Conservation (phyloP, 2,797 vertebrate species). For the Gymnoscopelus braueri region DNA sequence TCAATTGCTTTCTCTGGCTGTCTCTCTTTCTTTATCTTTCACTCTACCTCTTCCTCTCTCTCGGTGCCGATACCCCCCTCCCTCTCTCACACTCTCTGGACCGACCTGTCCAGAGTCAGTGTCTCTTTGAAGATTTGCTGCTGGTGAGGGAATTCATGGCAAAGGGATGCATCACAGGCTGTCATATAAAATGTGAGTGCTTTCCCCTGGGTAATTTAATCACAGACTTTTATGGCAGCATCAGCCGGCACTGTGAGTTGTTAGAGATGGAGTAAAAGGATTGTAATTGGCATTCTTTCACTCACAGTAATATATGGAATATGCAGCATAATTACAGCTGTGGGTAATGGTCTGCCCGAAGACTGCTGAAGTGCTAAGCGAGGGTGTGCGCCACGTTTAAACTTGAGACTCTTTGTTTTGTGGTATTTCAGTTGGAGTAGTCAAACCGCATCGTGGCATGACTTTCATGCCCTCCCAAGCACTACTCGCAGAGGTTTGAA, state of each 20-base stretch:
- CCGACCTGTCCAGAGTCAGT: constrained; percentile 62
- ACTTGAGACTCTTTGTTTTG: constrained; percentile 55
- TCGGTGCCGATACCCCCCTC: not conserved
- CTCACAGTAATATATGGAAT: constrained; percentile 76
- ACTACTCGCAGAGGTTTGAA: constrained; percentile 30
- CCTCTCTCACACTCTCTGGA: constrained; percentile 40
- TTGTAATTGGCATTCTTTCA: constrained; percentile 78
- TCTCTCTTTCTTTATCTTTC: not conserved
- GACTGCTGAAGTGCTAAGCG: constrained; percentile 61
- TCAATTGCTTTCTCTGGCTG: constrained; percentile 17
- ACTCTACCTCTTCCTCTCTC: not conserved
- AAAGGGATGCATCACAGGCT: constrained; percentile 67
- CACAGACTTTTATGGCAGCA: constrained; percentile 73
- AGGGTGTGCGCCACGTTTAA: constrained; percentile 52
- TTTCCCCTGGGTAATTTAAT: constrained; percentile 77
- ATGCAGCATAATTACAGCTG: constrained; percentile 72
- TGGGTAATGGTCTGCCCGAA: constrained; percentile 58
- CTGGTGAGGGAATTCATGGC: constrained; percentile 64
- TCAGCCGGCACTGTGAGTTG: constrained; percentile 57
- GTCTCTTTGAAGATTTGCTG: constrained; percentile 68
- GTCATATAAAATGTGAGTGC: constrained; percentile 77
- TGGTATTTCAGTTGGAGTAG: constrained; percentile 49
- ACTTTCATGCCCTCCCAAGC: constrained; percentile 41
- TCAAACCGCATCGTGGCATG: constrained; percentile 34
- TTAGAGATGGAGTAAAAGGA: constrained; percentile 70